Evolutionary conservation across 2,888 invertebrate genomes (phyloP).

Genomic region (Cancer borealis): DNA sequence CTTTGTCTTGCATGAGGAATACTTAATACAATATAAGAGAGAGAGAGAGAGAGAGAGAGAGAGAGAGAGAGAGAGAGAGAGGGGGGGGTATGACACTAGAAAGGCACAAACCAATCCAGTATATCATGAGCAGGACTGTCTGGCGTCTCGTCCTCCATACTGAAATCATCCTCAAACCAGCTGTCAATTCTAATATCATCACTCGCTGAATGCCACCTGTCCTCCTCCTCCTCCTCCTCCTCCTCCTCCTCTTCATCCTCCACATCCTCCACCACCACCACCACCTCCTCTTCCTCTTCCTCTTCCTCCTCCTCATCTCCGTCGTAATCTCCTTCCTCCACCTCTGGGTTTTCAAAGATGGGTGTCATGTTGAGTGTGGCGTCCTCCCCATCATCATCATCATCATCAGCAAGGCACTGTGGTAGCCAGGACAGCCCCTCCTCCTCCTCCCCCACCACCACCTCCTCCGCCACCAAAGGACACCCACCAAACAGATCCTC

Average conservation of each 20-base stretch:
- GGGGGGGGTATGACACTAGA: not conserved
- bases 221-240: slow-evolving; percentile 36
- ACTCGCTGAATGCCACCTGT: not conserved
- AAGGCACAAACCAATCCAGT: not conserved
- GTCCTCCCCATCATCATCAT: not conserved
- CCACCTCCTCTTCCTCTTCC: not conserved
- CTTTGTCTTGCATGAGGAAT: too few species aligned
- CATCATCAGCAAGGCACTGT: not conserved
- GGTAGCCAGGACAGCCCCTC: not conserved
- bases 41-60: not conserved
- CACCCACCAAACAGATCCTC: not conserved
- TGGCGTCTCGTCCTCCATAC: not conserved
- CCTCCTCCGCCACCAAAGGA: not conserved
- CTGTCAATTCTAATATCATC: not conserved
- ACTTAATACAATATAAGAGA: not conserved
- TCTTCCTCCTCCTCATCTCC: not conserved
- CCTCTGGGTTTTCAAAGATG: not conserved
- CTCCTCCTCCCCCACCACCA: slow-evolving; percentile 11
- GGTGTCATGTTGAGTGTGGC: too few species aligned
- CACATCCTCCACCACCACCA: not conserved
- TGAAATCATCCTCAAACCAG: not conserved
- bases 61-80: too few species aligned
- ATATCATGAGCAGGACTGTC: not conserved
- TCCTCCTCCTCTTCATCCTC: not conserved
- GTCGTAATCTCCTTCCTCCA: not conserved